Evolutionary conservation across 2,888 invertebrate genomes (phyloP), one percentile per base, ranked within the genome.

Genomic region (Pachydiplax longipennis): DNA sequence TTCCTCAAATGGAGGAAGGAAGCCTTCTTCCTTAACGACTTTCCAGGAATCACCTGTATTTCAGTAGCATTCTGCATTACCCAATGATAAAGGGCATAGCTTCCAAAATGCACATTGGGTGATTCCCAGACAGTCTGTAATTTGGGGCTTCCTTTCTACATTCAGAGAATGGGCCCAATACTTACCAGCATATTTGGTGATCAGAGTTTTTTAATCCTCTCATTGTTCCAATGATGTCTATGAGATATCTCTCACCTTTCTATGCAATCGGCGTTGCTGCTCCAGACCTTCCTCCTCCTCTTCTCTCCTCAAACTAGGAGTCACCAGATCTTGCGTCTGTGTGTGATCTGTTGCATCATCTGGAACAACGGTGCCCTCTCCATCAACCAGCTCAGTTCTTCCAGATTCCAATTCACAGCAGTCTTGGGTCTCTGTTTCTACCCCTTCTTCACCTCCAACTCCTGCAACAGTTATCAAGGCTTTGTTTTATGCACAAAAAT

Each of bases 281-380:
- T 87, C 87, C n/a, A 87, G n/a, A 6, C 87, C 61, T n/a, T 87
- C 87, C 61, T 87, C 87, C 31, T 87, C 87, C n/a, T 48, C 37
- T n/a, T 87, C 53, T 10, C 73, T 73, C 31, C 73, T 73, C 73
- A 73, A 25, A 73, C 31, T 31, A 0, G 37, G 35, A 8, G 61
- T 61, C n/a, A 12, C 61, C 12, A 87, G 87, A 61, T 87, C 87
- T 22, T 87, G 87, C n/a, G 44, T 53, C 22, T 90, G 80, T 0
- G 90, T 90, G 90, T 90, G 40, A 35, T 90, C 90, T 10, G 90
- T 80, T 10, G 80, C 81, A 90, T 90, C 90, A 48, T 90, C 80
- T 22, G 81, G 81, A n/a, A 81, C 81, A 37, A 90, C 80, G 5
- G 90, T 80, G 44, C 80, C 80, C n/a, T 90, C 90, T 25, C 80